phyloP scores from a whole-genome alignment of 1,140 invertebrate genomes.

The Archivesica marissinica region DNA sequence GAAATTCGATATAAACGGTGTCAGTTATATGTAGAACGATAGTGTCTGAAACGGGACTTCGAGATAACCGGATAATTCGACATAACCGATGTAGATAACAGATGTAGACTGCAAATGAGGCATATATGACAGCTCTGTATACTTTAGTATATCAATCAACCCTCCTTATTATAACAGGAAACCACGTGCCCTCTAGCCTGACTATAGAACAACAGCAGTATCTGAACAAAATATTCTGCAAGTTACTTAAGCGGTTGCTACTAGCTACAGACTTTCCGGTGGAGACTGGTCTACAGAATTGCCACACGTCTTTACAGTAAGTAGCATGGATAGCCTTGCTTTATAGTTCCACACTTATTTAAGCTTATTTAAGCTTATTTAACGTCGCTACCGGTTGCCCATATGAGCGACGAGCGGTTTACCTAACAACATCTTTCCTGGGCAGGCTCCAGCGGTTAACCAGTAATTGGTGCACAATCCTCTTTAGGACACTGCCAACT shows the following conservation, averaged over 20 bases:
- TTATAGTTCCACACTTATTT: neutral
- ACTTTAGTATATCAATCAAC: neutral
- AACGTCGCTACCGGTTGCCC: neutral
- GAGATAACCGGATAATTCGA: neutral
- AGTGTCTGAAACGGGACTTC: neutral
- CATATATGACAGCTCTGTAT: neutral
- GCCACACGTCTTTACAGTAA: neutral
- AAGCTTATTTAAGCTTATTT: neutral
- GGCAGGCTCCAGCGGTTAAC: too few species aligned
- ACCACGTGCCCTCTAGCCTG: neutral
- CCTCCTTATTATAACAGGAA: neutral
- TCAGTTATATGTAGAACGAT: neutral
- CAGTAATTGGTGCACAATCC: too few species aligned
- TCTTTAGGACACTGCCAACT: too few species aligned
- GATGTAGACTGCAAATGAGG: neutral
- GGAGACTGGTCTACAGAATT: neutral
- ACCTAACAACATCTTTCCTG: too few species aligned
- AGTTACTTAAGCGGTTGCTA: neutral
- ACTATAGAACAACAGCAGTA: neutral
- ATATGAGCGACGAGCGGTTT: neutral
- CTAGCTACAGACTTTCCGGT: neutral
- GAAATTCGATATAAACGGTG: neutral
- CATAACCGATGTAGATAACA: neutral
- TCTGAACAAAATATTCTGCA: constrained; percentile 10
- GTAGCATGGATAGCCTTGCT: neutral